These are phyloP conservation scores for Bombus haemorrhoidalis DNA, from an alignment of 1,140 invertebrate genomes.

Conservation along the genomic window DNA sequence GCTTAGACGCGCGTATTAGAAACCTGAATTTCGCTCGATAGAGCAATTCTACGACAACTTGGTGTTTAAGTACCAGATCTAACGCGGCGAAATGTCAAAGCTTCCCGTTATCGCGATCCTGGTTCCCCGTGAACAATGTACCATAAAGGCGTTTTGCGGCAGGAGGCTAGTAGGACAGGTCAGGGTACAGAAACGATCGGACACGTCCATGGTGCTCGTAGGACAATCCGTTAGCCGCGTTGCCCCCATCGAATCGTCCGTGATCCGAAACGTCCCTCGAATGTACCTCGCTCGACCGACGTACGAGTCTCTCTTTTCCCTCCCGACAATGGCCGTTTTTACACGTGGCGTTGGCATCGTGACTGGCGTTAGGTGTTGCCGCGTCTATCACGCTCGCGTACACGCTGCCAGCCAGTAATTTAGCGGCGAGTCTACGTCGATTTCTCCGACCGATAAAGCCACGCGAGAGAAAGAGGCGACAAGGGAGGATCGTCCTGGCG, in stretches of 20 bases:
- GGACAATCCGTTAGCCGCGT: slow-evolving; percentile 51
- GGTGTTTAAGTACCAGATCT: not conserved
- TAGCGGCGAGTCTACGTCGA: slow-evolving; percentile 69
- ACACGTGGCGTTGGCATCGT: slow-evolving; percentile 56
- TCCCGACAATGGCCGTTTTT: slow-evolving; percentile 43
- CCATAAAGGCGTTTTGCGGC: slow-evolving; percentile 15
- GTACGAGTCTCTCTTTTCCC: not conserved
- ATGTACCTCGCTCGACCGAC: not conserved
- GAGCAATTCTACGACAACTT: not conserved
- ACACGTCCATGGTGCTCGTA: slow-evolving; percentile 28
- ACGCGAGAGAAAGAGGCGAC: slow-evolving; percentile 36
- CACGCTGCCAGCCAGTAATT: slow-evolving; percentile 69
- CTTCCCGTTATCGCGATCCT: slow-evolving; percentile 46
- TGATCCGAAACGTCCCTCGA: slow-evolving; percentile 57
- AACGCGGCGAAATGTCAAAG: slow-evolving; percentile 31
- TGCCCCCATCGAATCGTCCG: slow-evolving; percentile 54
- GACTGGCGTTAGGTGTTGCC: slow-evolving; percentile 73
- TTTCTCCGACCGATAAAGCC: slow-evolving; percentile 69
- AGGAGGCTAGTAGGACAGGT: slow-evolving; percentile 46
- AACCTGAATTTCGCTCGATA: not conserved
- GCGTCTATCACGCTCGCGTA: slow-evolving; percentile 62
- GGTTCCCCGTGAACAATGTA: slow-evolving; percentile 39
- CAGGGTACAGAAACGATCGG: slow-evolving; percentile 25
- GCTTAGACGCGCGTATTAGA: not conserved
- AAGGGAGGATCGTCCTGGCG: slow-evolving; percentile 51